Conservation (phyloP, 2,113 vertebrate genomes). For the Gymnocephalus cernua region DNA sequence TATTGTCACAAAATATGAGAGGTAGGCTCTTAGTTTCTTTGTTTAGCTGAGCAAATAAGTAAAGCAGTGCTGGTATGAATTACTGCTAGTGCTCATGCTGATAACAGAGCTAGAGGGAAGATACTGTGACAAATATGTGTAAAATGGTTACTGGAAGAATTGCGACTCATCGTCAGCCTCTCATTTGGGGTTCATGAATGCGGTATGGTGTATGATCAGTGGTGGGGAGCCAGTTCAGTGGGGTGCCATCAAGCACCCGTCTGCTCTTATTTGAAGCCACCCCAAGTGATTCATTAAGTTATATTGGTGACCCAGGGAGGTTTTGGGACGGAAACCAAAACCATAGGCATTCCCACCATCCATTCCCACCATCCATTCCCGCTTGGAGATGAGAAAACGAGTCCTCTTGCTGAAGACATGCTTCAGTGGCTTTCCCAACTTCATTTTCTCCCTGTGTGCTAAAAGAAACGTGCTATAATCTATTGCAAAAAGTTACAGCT, state of each 20-base stretch:
- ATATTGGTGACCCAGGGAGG: constrained; percentile 65
- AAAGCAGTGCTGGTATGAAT: constrained; percentile 25
- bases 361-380: constrained; percentile 57
- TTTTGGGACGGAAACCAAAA: constrained; percentile 70
- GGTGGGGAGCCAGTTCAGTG: constrained; percentile 59
- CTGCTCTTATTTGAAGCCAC: constrained; percentile 61
- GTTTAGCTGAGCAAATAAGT: constrained; percentile 36
- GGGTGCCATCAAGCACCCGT: constrained; percentile 64
- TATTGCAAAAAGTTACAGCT: constrained; percentile 25
- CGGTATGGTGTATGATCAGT: constrained; percentile 53
- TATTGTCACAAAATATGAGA: neutral
- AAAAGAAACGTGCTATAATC: constrained; percentile 41
- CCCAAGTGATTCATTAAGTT: constrained; percentile 70
- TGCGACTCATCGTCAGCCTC: constrained; percentile 38
- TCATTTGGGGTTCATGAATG: constrained; percentile 65
- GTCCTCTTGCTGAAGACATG: constrained; percentile 37
- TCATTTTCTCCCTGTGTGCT: constrained; percentile 50
- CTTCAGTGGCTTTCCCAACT: constrained; percentile 57
- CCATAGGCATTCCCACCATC: constrained; percentile 68
- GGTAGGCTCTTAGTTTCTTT: constrained; percentile 10
- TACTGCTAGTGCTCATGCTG: constrained; percentile 4
- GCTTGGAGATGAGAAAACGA: constrained; percentile 56
- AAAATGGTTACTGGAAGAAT: constrained; percentile 39
- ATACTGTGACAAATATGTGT: constrained; percentile 39
- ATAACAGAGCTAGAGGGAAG: constrained; percentile 34